Percentiles rank a stretch among this genome's conserved stretches.
Conservation (phyloP, 2,888 invertebrate genomes). For the Amphimallon solstitiale region DNA sequence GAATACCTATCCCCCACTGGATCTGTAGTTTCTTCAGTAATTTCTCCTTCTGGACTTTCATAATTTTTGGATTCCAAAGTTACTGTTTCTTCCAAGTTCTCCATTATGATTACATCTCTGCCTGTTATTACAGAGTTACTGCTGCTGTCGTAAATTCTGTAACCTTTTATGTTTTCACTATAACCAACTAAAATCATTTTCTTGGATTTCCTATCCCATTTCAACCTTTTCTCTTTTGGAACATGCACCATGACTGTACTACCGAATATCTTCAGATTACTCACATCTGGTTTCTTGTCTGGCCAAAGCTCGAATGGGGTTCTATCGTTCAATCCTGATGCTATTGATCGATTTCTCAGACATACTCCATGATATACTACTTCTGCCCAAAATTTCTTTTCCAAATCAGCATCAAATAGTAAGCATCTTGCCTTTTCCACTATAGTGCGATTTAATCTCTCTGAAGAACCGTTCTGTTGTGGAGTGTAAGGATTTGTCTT, state of each 20-base stretch:
- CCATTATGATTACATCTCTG: constrained; percentile 34
- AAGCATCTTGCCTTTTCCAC: constrained; percentile 50
- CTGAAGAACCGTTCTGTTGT: constrained; percentile 52
- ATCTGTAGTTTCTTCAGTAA: not conserved
- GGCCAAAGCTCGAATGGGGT: constrained; percentile 50
- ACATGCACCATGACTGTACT: constrained; percentile 48
- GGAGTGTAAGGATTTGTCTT: constrained; percentile 50
- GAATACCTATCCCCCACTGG: too few species aligned
- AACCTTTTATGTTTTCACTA: constrained; percentile 37
- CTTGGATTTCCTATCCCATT: constrained; percentile 45
- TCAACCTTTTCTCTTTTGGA: constrained; percentile 48
- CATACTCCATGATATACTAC: too few species aligned
- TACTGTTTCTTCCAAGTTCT: constrained; percentile 20
- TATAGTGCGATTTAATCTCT: constrained; percentile 48
- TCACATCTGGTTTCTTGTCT: constrained; percentile 51
- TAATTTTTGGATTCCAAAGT: not conserved
- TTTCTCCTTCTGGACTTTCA: not conserved
- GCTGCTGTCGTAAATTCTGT: constrained; percentile 35
- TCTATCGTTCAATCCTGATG: too few species aligned
- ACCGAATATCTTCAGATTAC: constrained; percentile 51
- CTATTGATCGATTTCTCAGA: too few species aligned
- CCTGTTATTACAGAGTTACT: constrained; percentile 35
- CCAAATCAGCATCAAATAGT: constrained; percentile 47
- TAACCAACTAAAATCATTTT: constrained; percentile 38
- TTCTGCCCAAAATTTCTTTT: constrained; percentile 50